Conservation (phyloP, 2,888 invertebrate genomes). For the Epinotia brunnichana region DNA sequence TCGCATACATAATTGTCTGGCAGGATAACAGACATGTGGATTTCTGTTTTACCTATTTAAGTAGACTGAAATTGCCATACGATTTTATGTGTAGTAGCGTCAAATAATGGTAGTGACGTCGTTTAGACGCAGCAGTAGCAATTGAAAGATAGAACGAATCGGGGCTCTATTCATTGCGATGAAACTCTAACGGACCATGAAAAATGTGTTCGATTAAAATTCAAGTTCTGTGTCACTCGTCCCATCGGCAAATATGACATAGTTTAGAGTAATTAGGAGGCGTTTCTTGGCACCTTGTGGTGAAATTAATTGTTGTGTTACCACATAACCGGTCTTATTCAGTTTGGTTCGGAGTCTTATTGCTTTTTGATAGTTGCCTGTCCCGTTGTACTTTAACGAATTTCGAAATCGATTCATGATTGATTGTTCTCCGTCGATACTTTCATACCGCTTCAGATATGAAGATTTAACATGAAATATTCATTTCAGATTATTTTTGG, state of each 20-base stretch:
- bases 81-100: conserved; percentile 11
- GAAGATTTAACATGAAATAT: neutral
- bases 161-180: conserved; percentile 21
- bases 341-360: conserved; percentile 20
- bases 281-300: conserved; percentile 26
- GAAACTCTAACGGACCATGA: conserved; percentile 32
- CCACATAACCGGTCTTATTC: conserved; percentile 16
- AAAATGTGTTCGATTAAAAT: conserved; percentile 33
- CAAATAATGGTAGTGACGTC: conserved; percentile 7
- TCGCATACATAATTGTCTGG: conserved; percentile 15
- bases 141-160: conserved; percentile 24
- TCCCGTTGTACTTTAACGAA: conserved; percentile 26
- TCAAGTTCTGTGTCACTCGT: conserved; percentile 19
- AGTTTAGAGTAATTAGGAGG: conserved; percentile 21
- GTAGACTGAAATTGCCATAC: conserved; percentile 20
- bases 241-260: conserved; percentile 11
- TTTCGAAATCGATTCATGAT: conserved; percentile 14
- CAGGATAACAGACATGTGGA: conserved; percentile 20
- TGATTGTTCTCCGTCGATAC: neutral
- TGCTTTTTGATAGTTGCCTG: conserved; percentile 27
- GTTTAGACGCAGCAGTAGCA: neutral
- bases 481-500: neutral
- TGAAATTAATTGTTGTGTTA: conserved; percentile 23
- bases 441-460: neutral
- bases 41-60: conserved; percentile 12